Base-by-base conservation (phyloP, 2,113 vertebrate species). In the Perca fluviatilis region DNA sequence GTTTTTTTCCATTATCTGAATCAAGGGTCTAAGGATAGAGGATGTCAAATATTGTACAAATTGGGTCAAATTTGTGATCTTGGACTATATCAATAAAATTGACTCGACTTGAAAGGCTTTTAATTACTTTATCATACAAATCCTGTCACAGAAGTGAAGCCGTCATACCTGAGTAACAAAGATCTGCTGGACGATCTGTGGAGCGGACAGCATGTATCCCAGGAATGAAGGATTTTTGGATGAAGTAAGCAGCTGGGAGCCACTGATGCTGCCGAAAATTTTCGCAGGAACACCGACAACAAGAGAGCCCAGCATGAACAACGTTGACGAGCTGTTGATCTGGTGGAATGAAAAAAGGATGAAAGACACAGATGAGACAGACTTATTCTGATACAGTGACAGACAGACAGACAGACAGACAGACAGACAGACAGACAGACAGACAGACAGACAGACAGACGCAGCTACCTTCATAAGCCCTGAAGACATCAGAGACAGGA, bases 91-190 rank as follows among this genome's bases (percentile, higher is more conserved):
- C 40, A 57, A 46, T 21, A 5, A 21, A 73, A 36, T 21, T 43
- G 40, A 43, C 40, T 43, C 1, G 40, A 11, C 40, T 3, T 43
- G 40, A 43, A 43, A 43, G 40, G 40, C 0, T 11, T 33, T 43
- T 10, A 11, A 43, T 10, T 43, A 43, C 40, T 43, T 43, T 9
- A 40, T 40, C 9, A 10, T 40, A 40, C 40, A 40, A 40, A 40
- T 40, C 25, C 14, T 67, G 14, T 23, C 25, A 27, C n/a, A 65
- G 30, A 74, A 77, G 61, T 7, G 1, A 43, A 51, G 21, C 1
- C 2, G 16, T 57, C 66, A 0, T 85, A 96, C 95, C 95, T 93
- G 86, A 40, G 60, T 70, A 21, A 96, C 91, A 50, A 95, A 89
- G 8, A 3, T 75, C 74, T 93, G 70, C 53, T 68, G 92, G 50